A percentile compares a stretch with the other conserved stretches of the same genome.
phyloP scores from a whole-genome alignment of 2,797 vertebrate genomes.

The Rhinogobio ventralis region DNA sequence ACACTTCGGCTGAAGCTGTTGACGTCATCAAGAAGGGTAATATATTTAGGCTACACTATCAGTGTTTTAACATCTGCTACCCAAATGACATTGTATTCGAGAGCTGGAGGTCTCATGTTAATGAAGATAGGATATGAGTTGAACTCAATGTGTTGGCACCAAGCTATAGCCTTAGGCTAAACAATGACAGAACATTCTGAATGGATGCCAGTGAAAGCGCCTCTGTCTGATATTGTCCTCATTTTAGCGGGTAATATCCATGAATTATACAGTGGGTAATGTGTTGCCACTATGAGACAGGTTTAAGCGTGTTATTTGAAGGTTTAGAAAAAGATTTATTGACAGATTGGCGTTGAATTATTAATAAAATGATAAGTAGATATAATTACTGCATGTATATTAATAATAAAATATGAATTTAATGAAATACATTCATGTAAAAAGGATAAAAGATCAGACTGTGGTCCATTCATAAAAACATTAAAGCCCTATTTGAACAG shows the following conservation, averaged over 20 bases:
- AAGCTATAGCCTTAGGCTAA: slow-evolving; percentile 25
- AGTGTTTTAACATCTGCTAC: slow-evolving; percentile 43
- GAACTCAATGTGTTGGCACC: slow-evolving; percentile 29
- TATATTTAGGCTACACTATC: slow-evolving; percentile 27
- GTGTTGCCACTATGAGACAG: background rate
- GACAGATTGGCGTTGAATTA: background rate
- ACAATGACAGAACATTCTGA: slow-evolving; percentile 31
- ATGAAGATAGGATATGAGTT: slow-evolving; percentile 26
- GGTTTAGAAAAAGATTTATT: background rate
- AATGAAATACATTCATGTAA: background rate
- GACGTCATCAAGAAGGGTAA: slow-evolving; percentile 31
- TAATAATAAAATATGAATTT: background rate
- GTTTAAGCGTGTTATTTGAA: slow-evolving; percentile 6
- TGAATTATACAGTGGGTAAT: slow-evolving; percentile 34
- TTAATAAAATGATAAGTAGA: slow-evolving; percentile 1
- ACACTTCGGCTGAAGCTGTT: background rate
- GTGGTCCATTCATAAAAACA: background rate
- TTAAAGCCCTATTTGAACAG: background rate
- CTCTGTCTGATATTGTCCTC: slow-evolving; percentile 19
- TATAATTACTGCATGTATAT: background rate
- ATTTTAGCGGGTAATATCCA: slow-evolving; percentile 23
- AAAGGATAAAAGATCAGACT: background rate
- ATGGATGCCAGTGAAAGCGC: slow-evolving; percentile 8
- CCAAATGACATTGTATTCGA: slow-evolving; percentile 21
- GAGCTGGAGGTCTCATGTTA: slow-evolving; percentile 27